These are phyloP conservation scores for Conops quadrifasciatus DNA, from an alignment of 2,888 invertebrate genomes.

Conservation along the genomic window DNA sequence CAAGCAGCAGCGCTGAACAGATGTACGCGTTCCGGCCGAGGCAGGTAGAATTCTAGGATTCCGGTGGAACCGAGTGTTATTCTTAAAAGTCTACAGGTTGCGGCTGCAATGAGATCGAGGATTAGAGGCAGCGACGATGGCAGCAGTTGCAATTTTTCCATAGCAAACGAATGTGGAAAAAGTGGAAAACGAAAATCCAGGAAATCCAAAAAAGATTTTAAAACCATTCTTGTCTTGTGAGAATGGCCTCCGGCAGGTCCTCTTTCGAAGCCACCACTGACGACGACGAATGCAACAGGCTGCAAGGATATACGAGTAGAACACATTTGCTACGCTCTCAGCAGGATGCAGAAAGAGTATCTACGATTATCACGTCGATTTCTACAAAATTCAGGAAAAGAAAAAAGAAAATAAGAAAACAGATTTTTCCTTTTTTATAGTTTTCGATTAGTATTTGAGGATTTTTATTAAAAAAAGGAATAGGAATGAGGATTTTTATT, in stretches of 20 bases:
- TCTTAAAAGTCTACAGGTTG: constrained; percentile 6
- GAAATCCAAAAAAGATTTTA: constrained; percentile 17
- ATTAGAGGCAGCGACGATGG: constrained; percentile 12
- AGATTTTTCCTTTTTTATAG: constrained; percentile 7
- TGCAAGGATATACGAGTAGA: constrained; percentile 18
- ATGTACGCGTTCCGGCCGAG: neutral
- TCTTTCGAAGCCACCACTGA: neutral
- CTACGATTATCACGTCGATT: constrained; percentile 32
- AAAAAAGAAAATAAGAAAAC: neutral
- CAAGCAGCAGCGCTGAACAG: neutral
- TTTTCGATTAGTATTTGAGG: too few species aligned
- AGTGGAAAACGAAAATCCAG: constrained; percentile 2
- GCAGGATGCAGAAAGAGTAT: constrained; percentile 25
- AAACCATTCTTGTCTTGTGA: neutral
- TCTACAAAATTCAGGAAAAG: constrained; percentile 16
- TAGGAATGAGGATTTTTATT: too few species aligned
- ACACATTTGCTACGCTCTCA: constrained; percentile 40
- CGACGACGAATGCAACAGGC: constrained; percentile 6
- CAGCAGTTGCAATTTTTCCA: constrained; percentile 25
- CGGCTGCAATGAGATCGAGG: neutral
- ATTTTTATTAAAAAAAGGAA: neutral
- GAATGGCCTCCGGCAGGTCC: neutral
- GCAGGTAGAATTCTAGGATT: neutral
- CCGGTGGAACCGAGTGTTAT: constrained; percentile 5
- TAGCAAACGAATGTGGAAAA: neutral